phyloP scores from a whole-genome alignment of 2,797 vertebrate species.

The Galago senegalensis region DNA sequence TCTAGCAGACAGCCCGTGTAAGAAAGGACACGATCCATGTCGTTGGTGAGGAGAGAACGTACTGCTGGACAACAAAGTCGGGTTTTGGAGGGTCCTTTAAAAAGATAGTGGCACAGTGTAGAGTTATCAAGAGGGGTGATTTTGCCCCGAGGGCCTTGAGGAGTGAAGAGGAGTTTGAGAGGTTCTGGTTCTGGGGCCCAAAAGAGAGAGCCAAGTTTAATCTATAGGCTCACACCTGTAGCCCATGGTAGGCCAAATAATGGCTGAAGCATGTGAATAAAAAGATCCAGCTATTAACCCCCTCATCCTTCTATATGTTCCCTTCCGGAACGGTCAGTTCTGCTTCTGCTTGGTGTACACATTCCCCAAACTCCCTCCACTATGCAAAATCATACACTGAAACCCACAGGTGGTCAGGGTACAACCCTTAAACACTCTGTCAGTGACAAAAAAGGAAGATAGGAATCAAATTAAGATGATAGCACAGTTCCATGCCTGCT shows the following conservation, averaged over 20 bases:
- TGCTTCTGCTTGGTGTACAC: not conserved
- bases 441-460: not conserved
- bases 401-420: not conserved
- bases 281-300: conserved; percentile 16
- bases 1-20: not conserved
- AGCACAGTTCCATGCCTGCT: not conserved
- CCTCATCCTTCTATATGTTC: not conserved
- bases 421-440: not conserved
- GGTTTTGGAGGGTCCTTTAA: not conserved
- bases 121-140: conserved; percentile 4
- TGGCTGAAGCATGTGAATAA: not conserved
- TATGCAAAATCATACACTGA: not conserved
- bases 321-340: not conserved
- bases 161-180: not conserved
- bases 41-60: not conserved
- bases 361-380: not conserved
- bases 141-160: not conserved
- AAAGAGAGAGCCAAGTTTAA: conserved; percentile 18
- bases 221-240: conserved; percentile 2
- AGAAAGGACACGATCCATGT: not conserved
- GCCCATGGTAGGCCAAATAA: not conserved
- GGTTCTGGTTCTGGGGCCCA: not conserved
- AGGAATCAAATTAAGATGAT: conserved; percentile 27
- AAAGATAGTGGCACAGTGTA: not conserved
- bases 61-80: not conserved